These are phyloP conservation scores for Gallinago undulata DNA, from an alignment of 2,113 vertebrate genomes.

Conservation along the genomic window DNA sequence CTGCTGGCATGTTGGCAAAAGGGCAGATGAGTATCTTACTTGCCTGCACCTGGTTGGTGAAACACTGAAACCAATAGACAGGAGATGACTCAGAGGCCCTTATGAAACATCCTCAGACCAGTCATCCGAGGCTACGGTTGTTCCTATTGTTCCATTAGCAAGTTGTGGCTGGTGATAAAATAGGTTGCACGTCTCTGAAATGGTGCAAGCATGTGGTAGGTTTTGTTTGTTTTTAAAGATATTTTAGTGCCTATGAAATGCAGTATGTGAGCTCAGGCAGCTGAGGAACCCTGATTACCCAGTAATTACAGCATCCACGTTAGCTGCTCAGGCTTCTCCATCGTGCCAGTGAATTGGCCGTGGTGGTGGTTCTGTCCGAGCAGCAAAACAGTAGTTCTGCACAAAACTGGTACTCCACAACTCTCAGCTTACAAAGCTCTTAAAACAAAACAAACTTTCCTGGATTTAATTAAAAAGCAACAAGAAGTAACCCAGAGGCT, in stretches of 20 bases:
- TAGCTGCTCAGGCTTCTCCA: background rate
- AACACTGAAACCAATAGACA: background rate
- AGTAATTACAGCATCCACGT: background rate
- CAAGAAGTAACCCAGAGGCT: conserved; percentile 9
- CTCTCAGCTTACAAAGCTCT: background rate
- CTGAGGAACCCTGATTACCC: fast-evolving
- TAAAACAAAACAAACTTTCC: background rate
- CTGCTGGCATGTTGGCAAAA: background rate
- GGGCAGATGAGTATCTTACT: background rate
- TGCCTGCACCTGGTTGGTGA: conserved; percentile 18
- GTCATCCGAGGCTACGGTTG: background rate
- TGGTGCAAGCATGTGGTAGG: background rate
- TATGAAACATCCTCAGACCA: background rate
- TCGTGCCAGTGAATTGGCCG: background rate
- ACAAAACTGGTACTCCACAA: background rate
- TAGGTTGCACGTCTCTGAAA: background rate
- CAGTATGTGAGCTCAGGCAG: background rate
- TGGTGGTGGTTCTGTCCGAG: background rate
- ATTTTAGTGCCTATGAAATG: background rate
- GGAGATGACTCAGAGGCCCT: conserved; percentile 38
- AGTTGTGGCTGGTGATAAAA: conserved; percentile 22
- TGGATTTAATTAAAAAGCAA: conserved; percentile 29
- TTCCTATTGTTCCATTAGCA: conserved; percentile 21
- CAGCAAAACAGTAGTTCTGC: background rate
- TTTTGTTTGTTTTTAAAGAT: background rate